These are phyloP conservation scores for Jordanella pulchra DNA, from an alignment of 2,797 vertebrate species.

Conservation along the genomic window DNA sequence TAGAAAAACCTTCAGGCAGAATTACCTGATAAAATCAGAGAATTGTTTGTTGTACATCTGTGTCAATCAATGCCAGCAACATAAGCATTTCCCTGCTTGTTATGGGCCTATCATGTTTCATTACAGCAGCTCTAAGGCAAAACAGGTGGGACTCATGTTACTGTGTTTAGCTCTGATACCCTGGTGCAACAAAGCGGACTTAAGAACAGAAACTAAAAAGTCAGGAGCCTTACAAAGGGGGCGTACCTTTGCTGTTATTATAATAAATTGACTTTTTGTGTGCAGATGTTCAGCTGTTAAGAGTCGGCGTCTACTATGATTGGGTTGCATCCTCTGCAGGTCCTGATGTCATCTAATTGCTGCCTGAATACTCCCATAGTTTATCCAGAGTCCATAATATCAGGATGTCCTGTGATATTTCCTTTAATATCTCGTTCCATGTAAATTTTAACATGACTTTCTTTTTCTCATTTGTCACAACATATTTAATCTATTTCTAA, in stretches of 20 bases:
- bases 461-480: not conserved
- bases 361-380: constrained; percentile 50
- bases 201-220: constrained; percentile 58
- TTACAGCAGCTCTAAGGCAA: constrained; percentile 30
- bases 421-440: not conserved
- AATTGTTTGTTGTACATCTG: constrained; percentile 33
- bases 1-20: not conserved
- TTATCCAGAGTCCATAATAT: constrained; percentile 23
- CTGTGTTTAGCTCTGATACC: constrained; percentile 27
- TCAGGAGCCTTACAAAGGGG: not conserved
- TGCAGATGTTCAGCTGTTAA: constrained; percentile 72
- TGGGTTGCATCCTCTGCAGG: constrained; percentile 78
- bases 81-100: constrained; percentile 28
- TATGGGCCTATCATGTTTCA: constrained; percentile 21
- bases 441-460: not conserved
- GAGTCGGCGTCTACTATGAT: constrained; percentile 69
- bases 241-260: constrained; percentile 51
- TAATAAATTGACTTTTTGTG: constrained; percentile 70
- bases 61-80: constrained; percentile 25
- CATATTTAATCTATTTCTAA: not conserved
- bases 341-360: constrained; percentile 76
- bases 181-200: constrained; percentile 56
- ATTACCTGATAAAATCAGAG: constrained; percentile 25
- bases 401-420: constrained; percentile 19
- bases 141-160: constrained; percentile 35